Percentiles rank a stretch among this genome's conserved stretches.
Conservation (phyloP, 2,888 invertebrate genomes). For the Caenorhabditis doughertyi region DNA sequence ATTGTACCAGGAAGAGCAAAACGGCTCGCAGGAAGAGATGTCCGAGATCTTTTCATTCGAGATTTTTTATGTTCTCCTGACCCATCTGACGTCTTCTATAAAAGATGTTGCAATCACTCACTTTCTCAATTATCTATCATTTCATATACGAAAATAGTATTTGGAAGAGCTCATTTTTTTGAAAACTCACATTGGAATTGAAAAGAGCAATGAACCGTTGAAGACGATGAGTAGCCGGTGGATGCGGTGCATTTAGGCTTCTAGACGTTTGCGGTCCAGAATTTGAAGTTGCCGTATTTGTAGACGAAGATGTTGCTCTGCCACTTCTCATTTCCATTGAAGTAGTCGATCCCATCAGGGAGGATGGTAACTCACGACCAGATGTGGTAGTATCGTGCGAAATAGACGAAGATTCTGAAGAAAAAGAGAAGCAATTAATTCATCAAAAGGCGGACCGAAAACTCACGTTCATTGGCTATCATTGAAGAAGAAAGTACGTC, state of each 20-base stretch:
- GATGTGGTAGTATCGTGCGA: constrained; percentile 61
- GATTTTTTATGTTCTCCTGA: constrained; percentile 46
- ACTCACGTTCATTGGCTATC: constrained; percentile 65
- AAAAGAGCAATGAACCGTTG: constrained; percentile 72
- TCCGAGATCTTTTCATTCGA: constrained; percentile 69
- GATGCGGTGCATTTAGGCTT: constrained; percentile 67
- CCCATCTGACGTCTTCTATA: constrained; percentile 54
- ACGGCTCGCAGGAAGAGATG: constrained; percentile 67
- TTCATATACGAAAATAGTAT: neutral
- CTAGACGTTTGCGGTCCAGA: constrained; percentile 47
- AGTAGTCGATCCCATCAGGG: constrained; percentile 51
- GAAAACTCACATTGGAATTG: constrained; percentile 55
- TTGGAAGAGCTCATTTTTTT: neutral
- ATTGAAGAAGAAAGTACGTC: constrained; percentile 53
- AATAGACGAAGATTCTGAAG: constrained; percentile 58
- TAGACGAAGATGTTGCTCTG: constrained; percentile 8
- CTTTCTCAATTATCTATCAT: no score
- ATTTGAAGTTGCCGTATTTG: constrained; percentile 24
- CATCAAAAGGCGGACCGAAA: neutral
- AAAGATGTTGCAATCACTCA: no score
- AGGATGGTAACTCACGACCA: constrained; percentile 50
- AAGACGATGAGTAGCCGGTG: constrained; percentile 69
- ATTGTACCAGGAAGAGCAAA: constrained; percentile 63
- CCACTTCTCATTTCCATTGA: constrained; percentile 43
- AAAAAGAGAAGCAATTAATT: neutral